A percentile compares a stretch with the other conserved stretches of the same genome.
phyloP scores from a whole-genome alignment of 2,888 invertebrate species.

The Hylaea fasciaria region DNA sequence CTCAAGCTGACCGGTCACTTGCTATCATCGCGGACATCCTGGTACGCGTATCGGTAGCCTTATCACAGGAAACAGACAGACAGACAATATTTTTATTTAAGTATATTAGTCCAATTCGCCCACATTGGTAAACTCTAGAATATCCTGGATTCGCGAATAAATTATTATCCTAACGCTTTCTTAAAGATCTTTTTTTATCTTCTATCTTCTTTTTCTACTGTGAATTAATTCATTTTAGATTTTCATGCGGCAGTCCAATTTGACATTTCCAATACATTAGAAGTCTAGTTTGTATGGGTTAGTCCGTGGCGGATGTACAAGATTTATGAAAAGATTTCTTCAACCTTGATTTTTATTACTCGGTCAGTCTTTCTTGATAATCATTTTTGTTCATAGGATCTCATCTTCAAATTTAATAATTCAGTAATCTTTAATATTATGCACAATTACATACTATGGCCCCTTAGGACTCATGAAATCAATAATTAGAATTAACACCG shows the following conservation, averaged over 20 bases:
- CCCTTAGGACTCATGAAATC: too few relatives aligned
- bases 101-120: conserved; percentile 65
- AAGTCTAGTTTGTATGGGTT: too few relatives aligned
- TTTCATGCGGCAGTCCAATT: too few relatives aligned
- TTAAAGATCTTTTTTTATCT: too few relatives aligned
- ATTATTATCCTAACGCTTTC: neutral
- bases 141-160: conserved; percentile 64
- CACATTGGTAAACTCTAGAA: conserved; percentile 64
- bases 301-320: too few relatives aligned
- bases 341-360: neutral
- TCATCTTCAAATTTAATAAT: neutral
- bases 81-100: conserved; percentile 70
- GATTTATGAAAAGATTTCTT: too few relatives aligned
- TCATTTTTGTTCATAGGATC: neutral
- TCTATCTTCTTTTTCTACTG: too few relatives aligned
- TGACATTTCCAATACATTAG: too few relatives aligned
- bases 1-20: conserved; percentile 63
- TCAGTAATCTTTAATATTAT: too few relatives aligned
- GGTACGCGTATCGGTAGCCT: conserved; percentile 58
- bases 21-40: conserved; percentile 80
- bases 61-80: conserved; percentile 82
- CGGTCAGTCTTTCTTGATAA: neutral
- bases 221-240: too few relatives aligned
- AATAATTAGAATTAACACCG: too few relatives aligned
- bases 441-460: too few relatives aligned